Evolutionary conservation across 2,797 vertebrate genomes (phyloP).

Genomic region (Cuculus canorus): DNA sequence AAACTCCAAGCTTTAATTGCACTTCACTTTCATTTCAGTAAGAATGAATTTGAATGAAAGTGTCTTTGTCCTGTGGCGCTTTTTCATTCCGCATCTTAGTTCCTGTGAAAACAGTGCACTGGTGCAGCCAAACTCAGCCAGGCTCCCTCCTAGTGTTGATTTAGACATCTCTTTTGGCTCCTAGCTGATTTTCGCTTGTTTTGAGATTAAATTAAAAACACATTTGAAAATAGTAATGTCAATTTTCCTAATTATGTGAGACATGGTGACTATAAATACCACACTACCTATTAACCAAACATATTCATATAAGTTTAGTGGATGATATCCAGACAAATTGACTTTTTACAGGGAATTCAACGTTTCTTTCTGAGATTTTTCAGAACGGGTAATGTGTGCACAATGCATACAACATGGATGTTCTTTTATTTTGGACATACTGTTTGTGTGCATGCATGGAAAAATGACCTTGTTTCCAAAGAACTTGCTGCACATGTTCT

Average conservation of each 20-base stretch:
- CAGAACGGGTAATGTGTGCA: background rate
- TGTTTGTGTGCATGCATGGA: background rate
- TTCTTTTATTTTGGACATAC: background rate
- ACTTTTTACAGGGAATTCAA: background rate
- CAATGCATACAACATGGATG: background rate
- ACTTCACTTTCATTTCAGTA: slow-evolving; percentile 38
- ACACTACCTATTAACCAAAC: background rate
- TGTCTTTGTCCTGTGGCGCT: slow-evolving; percentile 42
- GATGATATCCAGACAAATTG: background rate
- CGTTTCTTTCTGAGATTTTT: background rate
- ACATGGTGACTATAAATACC: background rate
- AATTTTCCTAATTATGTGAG: background rate
- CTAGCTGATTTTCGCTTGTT: slow-evolving; percentile 22
- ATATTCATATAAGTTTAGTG: background rate
- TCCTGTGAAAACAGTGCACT: background rate
- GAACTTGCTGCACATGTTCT: background rate
- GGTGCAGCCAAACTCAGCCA: background rate
- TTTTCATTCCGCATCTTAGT: slow-evolving; percentile 7
- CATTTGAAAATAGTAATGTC: background rate
- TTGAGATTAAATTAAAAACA: slow-evolving; percentile 40
- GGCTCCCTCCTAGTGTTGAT: background rate
- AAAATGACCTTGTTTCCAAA: background rate
- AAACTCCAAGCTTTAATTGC: slow-evolving; percentile 52
- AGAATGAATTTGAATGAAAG: slow-evolving; percentile 47
- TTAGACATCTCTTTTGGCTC: slow-evolving; percentile 40